Evolutionary conservation across 2,797 vertebrate species (phyloP), one percentile per base, ranked within the genome.

Genomic region (Hybognathus amarus): DNA sequence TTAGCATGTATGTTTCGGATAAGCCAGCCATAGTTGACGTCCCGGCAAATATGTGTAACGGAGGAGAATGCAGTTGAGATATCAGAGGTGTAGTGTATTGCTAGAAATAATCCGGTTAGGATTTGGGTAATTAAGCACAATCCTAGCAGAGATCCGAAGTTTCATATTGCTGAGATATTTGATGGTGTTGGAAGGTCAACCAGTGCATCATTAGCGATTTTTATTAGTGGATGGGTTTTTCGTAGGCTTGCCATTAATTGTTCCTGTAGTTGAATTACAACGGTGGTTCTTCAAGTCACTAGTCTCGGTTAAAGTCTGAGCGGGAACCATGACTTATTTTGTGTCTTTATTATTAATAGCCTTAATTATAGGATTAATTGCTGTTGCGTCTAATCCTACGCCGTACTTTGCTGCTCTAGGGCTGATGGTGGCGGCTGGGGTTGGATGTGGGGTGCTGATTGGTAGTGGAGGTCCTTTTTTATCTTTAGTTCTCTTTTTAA

Each of bases 221-320:
- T 92, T 0, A 91, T 0, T 0, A 92, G 18, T 0, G 91, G 91
- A 20, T 93, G 91, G 0, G 91, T 86, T 83, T 92, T 91, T n/a
- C 91, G 90, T 0, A 91, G 86, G 80, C 6, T 88, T 5, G 90
- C 66, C 91, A 92, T 92, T 86, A 76, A 0, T 4, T 6, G 85
- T 90, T 92, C 20, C 71, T 86, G 13, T 92, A 90, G 92, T 92
- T 92, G 88, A 92, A 84, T n/a, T 1, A 92, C 87, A 93, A 93
- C 91, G 83, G 68, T 88, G 90, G 89, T 90, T 90, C 90, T 93
- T 93, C 91, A 91, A 87, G 80, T 38, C 90, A 82, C 45, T 59
- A 4, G 87, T 90, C 82, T 70, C 52, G 87, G 91, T 92, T 91
- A 90, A 1, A 93, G 0, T 69, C 92, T 80, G 18, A 78, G 90